Evolutionary conservation across 2,113 vertebrate species (phyloP).

Genomic region (Tretioscincus oriximinensis): DNA sequence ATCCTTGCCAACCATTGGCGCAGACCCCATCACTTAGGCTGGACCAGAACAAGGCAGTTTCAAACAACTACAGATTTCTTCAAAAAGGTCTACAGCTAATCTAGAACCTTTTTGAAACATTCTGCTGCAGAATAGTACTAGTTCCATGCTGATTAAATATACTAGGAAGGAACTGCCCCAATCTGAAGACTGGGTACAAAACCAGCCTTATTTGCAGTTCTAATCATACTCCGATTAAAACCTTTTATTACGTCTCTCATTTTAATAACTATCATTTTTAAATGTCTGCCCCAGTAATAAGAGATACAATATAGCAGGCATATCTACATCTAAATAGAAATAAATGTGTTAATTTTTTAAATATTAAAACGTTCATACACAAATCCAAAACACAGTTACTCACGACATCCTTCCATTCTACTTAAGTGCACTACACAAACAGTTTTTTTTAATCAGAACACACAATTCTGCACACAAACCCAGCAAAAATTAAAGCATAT

Average conservation of each 20-base stretch:
- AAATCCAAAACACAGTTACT: conserved; percentile 29
- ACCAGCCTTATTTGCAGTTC: background rate
- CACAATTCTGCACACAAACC: conserved; percentile 31
- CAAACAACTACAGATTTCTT: too few relatives aligned
- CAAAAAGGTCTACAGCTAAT: too few relatives aligned
- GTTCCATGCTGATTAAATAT: too few relatives aligned
- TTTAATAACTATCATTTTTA: conserved; percentile 19
- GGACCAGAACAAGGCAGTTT: too few relatives aligned
- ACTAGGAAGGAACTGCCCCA: too few relatives aligned
- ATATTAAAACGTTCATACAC: conserved; percentile 33
- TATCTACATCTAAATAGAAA: conserved; percentile 33
- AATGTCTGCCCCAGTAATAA: conserved; percentile 26
- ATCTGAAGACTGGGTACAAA: too few relatives aligned
- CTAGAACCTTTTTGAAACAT: too few relatives aligned
- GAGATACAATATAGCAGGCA: conserved; percentile 30
- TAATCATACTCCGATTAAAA: conserved; percentile 36
- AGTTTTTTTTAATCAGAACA: background rate
- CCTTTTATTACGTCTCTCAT: conserved; percentile 32
- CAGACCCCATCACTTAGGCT: too few relatives aligned
- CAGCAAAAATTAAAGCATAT: conserved; percentile 42
- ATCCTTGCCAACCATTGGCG: too few relatives aligned
- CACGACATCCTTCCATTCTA: conserved; percentile 38
- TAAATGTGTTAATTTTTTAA: conserved; percentile 47
- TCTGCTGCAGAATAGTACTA: too few relatives aligned
- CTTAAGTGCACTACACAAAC: conserved; percentile 26